Conservation (phyloP, 1,140 invertebrate species). For the Drosophila chauvacae region DNA sequence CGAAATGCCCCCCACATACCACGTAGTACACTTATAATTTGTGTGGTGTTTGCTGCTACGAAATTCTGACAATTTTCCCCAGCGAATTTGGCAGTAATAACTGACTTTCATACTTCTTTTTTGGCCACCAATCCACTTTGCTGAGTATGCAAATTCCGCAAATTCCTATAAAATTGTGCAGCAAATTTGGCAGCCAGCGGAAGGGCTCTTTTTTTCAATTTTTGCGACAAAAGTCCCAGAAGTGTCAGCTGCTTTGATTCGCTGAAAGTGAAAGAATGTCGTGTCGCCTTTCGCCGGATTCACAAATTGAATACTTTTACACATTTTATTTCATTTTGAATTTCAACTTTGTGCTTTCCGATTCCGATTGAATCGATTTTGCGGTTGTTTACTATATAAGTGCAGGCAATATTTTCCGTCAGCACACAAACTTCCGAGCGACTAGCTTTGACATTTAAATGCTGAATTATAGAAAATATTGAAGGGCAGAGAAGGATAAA, state of each 20-base stretch:
- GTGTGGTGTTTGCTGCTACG: background rate
- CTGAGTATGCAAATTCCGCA: constrained; percentile 55
- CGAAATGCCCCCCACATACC: constrained; percentile 2
- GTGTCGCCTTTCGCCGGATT: constrained; percentile 9
- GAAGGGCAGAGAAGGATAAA: background rate
- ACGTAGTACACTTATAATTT: constrained; percentile 23
- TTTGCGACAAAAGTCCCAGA: constrained; percentile 12
- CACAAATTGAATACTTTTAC: constrained; percentile 11
- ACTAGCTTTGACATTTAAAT: constrained; percentile 25
- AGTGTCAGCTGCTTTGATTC: constrained; percentile 43
- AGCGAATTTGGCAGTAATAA: constrained; percentile 28
- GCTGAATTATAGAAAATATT: constrained; percentile 4
- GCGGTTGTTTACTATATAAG: constrained; percentile 16
- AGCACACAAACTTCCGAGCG: constrained; percentile 10
- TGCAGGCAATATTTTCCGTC: background rate
- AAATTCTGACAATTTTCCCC: background rate
- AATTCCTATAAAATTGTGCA: constrained; percentile 32
- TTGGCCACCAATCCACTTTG: constrained; percentile 48
- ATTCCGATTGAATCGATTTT: constrained; percentile 22
- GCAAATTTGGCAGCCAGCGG: constrained; percentile 26
- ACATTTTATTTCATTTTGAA: constrained; percentile 5
- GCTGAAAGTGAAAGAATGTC: constrained; percentile 11
- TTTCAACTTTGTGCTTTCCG: background rate
- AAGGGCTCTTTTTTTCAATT: constrained; percentile 22
- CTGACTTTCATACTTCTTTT: constrained; percentile 12